Conservation (phyloP, 2,888 invertebrate species). For the Microctonus aethiopoides region DNA sequence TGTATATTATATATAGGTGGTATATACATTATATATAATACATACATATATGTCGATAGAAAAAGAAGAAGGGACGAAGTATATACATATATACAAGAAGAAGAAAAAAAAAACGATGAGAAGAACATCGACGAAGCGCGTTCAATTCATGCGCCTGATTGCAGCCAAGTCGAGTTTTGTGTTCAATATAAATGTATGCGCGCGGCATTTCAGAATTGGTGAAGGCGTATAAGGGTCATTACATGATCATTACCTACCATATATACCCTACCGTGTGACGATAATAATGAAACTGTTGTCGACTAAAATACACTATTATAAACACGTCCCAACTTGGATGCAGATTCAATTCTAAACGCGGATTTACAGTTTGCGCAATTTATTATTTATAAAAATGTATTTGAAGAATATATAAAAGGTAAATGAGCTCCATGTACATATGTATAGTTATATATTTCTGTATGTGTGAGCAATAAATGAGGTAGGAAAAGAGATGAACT, state of each 20-base stretch:
- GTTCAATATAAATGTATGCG: too few relatives aligned
- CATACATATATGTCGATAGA: too few relatives aligned
- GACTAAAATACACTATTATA: too few relatives aligned
- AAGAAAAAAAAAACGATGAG: constrained; percentile 13
- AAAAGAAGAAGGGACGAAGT: too few relatives aligned
- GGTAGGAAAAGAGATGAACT: constrained; percentile 7
- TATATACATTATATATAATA: too few relatives aligned
- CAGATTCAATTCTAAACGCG: constrained; percentile 10
- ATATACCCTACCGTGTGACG: constrained; percentile 60
- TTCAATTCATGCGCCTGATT: constrained; percentile 30
- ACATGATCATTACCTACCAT: constrained; percentile 66
- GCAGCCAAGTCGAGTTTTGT: constrained; percentile 31
- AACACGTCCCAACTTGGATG: too few relatives aligned
- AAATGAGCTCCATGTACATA: background rate
- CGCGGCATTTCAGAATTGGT: constrained; percentile 41
- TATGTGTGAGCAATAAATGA: background rate
- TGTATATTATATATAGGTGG: background rate
- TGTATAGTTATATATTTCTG: background rate
- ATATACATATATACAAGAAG: too few relatives aligned
- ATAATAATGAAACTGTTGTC: too few relatives aligned
- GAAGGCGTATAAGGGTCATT: constrained; percentile 65
- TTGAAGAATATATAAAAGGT: background rate
- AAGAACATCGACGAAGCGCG: constrained; percentile 39
- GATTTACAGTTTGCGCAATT: constrained; percentile 16
- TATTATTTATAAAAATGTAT: background rate